Evolutionary conservation across 35 echinoderm and acorn worm species (phyloP).

Genomic region (Apostichopus californicus): DNA sequence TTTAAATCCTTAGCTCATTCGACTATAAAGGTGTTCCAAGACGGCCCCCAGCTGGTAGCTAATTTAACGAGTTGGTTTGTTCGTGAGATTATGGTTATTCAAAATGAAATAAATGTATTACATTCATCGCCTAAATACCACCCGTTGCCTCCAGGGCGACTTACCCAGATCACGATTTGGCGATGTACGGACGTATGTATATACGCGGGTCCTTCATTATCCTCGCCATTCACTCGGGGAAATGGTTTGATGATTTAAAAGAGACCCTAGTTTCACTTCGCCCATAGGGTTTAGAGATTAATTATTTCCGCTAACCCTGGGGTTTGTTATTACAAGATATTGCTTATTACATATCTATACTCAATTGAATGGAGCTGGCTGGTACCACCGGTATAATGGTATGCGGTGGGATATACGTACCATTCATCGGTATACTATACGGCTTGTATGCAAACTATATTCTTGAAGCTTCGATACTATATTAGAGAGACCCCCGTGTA

Average conservation of each 20-base stretch:
- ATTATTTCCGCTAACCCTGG: constrained; percentile 8
- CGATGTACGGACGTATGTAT: neutral
- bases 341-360: neutral
- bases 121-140: neutral
- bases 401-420: too few relatives aligned
- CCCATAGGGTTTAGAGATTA: neutral
- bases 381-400: neutral
- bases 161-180: neutral
- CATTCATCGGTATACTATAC: too few relatives aligned
- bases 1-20: too few relatives aligned
- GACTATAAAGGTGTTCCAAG: too few relatives aligned
- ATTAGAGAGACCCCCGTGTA: too few relatives aligned
- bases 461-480: too few relatives aligned
- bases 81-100: too few relatives aligned
- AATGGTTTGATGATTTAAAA: neutral
- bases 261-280: neutral
- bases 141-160: neutral
- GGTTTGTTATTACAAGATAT: constrained; percentile 5
- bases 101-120: too few relatives aligned
- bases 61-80: too few relatives aligned
- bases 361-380: neutral
- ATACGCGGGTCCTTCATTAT: neutral
- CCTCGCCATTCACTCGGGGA: neutral
- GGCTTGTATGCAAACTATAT: too few relatives aligned
- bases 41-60: too few relatives aligned